Evolutionary conservation across 2,113 vertebrate species (phyloP).

Genomic region (Syrmaticus mikado): DNA sequence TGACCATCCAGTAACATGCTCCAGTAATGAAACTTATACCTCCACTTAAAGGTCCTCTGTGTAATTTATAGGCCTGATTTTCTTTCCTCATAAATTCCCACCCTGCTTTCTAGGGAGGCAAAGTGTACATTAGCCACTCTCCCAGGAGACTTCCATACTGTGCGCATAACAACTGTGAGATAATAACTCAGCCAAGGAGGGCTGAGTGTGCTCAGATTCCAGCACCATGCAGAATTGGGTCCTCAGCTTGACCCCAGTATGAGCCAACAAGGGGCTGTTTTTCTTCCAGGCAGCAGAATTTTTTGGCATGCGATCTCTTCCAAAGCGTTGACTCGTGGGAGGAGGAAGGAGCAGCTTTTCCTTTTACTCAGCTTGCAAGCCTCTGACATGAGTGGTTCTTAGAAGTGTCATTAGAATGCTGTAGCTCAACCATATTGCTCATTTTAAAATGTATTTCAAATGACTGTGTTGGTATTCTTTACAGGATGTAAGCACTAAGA

Average conservation of each 20-base stretch:
- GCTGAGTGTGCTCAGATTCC: background rate
- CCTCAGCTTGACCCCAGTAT: background rate
- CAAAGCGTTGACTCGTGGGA: background rate
- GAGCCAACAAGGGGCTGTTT: background rate
- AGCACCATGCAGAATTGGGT: background rate
- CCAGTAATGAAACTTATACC: conserved; percentile 6
- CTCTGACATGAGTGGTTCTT: background rate
- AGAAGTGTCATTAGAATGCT: conserved; percentile 20
- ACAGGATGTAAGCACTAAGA: background rate
- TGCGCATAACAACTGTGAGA: background rate
- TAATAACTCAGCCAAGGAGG: background rate
- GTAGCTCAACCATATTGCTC: background rate
- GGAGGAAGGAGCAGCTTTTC: background rate
- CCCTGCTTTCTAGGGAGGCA: background rate
- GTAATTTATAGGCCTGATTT: conserved; percentile 23
- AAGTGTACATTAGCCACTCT: background rate
- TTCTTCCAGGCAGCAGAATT: background rate
- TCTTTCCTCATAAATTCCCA: conserved; percentile 11
- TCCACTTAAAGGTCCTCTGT: background rate
- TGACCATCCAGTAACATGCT: background rate
- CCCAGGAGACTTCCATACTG: background rate
- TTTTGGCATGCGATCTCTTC: background rate
- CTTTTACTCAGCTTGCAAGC: background rate
- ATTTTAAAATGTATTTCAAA: background rate
- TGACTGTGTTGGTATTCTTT: background rate